A percentile compares a stretch with the other conserved stretches of the same genome.
Evolutionary conservation across 2,113 vertebrate genomes (phyloP).

Genomic region (Australoheros scitulus): DNA sequence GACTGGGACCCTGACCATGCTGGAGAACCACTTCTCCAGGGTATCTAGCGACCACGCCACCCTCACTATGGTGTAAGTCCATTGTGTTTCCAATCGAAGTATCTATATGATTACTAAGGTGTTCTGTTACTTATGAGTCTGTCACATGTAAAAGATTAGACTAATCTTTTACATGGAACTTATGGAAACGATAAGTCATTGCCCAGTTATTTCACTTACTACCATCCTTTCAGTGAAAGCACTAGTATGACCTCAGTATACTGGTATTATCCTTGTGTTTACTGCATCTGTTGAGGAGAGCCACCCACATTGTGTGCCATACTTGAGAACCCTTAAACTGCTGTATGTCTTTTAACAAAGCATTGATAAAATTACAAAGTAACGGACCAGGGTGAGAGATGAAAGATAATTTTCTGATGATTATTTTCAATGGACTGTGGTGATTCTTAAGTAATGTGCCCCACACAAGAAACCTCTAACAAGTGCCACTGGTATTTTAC

Average conservation of each 20-base stretch:
- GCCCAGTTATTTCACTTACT: neutral
- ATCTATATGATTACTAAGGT: neutral
- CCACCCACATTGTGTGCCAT: neutral
- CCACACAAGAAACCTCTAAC: neutral
- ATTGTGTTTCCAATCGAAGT: neutral
- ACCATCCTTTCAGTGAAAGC: neutral
- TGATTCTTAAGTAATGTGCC: neutral
- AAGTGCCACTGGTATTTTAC: accelerated
- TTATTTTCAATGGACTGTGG: neutral
- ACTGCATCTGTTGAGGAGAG: neutral
- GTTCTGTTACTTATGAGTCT: neutral
- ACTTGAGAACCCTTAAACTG: neutral
- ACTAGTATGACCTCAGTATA: neutral
- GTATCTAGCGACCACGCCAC: constrained; percentile 88
- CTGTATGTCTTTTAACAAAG: neutral
- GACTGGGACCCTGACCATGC: constrained; percentile 90
- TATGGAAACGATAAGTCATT: neutral
- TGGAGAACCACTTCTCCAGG: constrained; percentile 93
- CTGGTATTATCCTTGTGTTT: neutral
- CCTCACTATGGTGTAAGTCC: constrained; percentile 91
- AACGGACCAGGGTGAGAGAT: neutral
- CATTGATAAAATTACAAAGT: neutral
- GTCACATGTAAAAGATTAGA: neutral
- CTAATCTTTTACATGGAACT: no score
- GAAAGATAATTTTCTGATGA: neutral